These are phyloP conservation scores for Perithous albicinctus DNA, from an alignment of 2,888 invertebrate genomes.

Conservation along the genomic window DNA sequence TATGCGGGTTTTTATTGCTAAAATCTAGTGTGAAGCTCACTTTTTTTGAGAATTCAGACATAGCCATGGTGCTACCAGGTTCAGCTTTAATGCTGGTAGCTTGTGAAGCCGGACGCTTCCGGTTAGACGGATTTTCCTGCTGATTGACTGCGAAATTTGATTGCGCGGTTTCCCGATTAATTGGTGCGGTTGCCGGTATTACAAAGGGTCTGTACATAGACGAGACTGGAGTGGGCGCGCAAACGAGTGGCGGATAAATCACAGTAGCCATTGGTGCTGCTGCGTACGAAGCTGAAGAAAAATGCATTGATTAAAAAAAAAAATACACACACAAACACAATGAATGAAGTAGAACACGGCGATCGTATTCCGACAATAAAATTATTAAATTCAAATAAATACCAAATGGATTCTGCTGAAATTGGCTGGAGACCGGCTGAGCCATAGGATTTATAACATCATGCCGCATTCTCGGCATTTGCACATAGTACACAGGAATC, in stretches of 20 bases:
- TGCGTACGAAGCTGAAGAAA: slow-evolving; percentile 87
- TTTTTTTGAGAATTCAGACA: slow-evolving; percentile 87
- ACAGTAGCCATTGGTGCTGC: slow-evolving; percentile 86
- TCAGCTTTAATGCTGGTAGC: slow-evolving; percentile 87
- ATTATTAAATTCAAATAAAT: slow-evolving; percentile 43
- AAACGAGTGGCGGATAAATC: slow-evolving; percentile 86
- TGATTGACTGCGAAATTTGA: background rate
- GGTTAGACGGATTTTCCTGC: slow-evolving; percentile 66
- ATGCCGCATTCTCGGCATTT: slow-evolving; percentile 82
- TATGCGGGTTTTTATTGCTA: background rate
- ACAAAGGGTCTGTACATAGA: slow-evolving; percentile 88
- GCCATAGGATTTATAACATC: slow-evolving; percentile 68
- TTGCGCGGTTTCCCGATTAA: slow-evolving; percentile 56
- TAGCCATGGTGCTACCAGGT: slow-evolving; percentile 86
- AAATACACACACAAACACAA: background rate
- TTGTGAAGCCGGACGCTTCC: slow-evolving; percentile 85
- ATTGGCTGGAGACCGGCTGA: slow-evolving; percentile 73
- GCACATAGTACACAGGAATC: slow-evolving; percentile 87
- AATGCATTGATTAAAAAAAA: background rate
- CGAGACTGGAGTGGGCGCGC: slow-evolving; percentile 79
- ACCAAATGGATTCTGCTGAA: slow-evolving; percentile 69
- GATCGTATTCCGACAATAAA: background rate
- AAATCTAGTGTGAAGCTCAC: slow-evolving; percentile 71
- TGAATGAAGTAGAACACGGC: background rate
- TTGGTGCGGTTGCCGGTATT: slow-evolving; percentile 78